phyloP scores from a whole-genome alignment of 2,113 vertebrate species.

The Desmodus rotundus region DNA sequence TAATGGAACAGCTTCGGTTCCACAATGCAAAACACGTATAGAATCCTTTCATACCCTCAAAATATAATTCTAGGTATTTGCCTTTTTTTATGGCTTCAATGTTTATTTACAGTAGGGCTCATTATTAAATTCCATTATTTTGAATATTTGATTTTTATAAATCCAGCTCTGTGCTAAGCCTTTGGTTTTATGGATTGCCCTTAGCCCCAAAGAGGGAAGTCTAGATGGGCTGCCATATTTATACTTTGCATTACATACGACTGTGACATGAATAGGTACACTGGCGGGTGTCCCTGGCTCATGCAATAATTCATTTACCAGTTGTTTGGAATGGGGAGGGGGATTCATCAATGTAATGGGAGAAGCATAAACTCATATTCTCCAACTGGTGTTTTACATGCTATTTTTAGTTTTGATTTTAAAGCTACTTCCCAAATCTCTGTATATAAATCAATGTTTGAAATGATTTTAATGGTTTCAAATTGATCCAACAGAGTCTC shows the following conservation, averaged over 20 bases:
- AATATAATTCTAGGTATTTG: neutral
- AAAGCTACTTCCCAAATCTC: neutral
- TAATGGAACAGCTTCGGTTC: neutral
- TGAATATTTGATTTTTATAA: neutral
- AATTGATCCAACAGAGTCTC: neutral
- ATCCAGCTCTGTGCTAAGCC: neutral
- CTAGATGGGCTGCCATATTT: neutral
- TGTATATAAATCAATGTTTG: neutral
- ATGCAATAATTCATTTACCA: neutral
- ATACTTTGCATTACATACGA: fast-evolving
- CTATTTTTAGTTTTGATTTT: neutral
- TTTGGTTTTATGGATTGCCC: neutral
- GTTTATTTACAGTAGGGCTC: neutral
- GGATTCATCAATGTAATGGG: neutral
- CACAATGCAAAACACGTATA: neutral
- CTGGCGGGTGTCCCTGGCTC: neutral
- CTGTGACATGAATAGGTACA: fast-evolving
- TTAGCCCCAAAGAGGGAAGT: neutral
- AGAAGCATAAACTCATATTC: neutral
- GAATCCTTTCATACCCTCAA: neutral
- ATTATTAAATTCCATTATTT: neutral
- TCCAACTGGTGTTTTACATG: neutral
- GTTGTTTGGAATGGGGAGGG: neutral
- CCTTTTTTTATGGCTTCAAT: neutral
- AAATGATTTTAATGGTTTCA: neutral